phyloP scores from a whole-genome alignment of 1,140 invertebrate species.

The Conus ventricosus region DNA sequence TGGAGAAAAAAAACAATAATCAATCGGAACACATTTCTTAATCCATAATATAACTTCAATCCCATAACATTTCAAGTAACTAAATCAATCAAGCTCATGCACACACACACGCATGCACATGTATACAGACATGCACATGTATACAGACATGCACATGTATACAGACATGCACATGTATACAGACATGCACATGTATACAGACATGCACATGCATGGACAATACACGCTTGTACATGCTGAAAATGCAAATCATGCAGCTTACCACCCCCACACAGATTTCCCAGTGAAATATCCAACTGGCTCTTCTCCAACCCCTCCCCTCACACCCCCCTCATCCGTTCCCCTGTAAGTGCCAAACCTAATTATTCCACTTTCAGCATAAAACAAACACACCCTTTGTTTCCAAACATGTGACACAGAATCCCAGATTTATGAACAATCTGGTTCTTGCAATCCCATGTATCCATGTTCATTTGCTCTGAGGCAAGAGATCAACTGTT shows the following conservation, averaged over 20 bases:
- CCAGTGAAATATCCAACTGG: neutral
- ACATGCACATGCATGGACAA: constrained; percentile 3
- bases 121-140: neutral
- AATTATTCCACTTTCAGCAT: no score
- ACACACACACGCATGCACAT: neutral
- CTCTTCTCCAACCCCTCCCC: no score
- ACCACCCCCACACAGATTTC: neutral
- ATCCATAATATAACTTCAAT: neutral
- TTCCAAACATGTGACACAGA: no score
- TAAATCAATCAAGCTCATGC: no score
- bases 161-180: neutral
- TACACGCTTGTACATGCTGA: neutral
- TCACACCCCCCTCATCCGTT: neutral
- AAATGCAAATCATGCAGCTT: neutral
- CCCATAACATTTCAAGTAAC: neutral
- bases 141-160: neutral
- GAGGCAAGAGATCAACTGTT: no score
- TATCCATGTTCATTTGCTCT: no score
- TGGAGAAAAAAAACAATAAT: neutral
- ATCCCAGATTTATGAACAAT: no score
- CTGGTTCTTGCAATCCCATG: no score
- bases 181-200: neutral
- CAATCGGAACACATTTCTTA: no score
- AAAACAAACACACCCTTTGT: no score
- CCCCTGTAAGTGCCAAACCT: neutral